Evolutionary conservation across 2,113 vertebrate species (phyloP).

Genomic region (Orycteropus afer): DNA sequence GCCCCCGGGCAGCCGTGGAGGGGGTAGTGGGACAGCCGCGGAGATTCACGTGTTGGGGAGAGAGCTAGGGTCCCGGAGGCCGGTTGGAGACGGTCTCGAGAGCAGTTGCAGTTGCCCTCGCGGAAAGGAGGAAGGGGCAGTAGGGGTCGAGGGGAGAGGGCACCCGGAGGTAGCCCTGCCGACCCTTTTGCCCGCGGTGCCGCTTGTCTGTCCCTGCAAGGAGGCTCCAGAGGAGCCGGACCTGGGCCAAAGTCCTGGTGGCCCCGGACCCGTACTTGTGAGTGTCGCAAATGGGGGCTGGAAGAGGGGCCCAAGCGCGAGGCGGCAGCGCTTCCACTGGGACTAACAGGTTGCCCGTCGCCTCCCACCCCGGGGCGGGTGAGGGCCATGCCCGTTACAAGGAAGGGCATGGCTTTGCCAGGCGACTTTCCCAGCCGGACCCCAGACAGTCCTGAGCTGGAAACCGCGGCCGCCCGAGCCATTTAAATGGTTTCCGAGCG

Average conservation of each 20-base stretch:
- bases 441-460: constrained; percentile 55
- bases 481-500: constrained; percentile 57
- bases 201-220: background rate
- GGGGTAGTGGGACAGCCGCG: background rate
- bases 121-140: background rate
- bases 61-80: background rate
- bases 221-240: background rate
- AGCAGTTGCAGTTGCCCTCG: constrained; percentile 48
- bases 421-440: constrained; percentile 48
- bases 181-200: background rate
- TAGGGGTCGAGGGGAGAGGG: background rate
- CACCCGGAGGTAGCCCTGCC: background rate
- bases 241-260: background rate
- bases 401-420: background rate
- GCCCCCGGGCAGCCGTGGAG: background rate
- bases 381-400: background rate
- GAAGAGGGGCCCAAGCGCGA: background rate
- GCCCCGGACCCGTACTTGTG: background rate
- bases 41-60: background rate
- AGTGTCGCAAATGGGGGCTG: background rate
- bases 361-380: background rate
- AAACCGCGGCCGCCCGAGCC: constrained; percentile 47
- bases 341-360: constrained; percentile 37
- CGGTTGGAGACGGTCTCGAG: constrained; percentile 56
- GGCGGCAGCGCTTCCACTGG: background rate